These are phyloP conservation scores for Amiota minor DNA, from an alignment of 2,888 invertebrate genomes.

Conservation along the genomic window DNA sequence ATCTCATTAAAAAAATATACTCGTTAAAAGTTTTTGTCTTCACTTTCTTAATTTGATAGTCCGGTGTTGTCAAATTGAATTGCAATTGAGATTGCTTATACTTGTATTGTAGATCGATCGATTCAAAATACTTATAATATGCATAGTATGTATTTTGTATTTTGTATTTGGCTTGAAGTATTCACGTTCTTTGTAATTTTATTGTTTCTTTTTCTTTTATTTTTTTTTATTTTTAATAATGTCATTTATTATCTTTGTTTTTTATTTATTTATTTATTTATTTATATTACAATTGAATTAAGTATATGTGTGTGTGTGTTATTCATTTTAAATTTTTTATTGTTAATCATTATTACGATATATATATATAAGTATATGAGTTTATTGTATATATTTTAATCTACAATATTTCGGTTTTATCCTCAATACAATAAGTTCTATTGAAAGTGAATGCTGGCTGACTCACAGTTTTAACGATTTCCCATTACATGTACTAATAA, in stretches of 20 bases:
- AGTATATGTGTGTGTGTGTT: too few relatives aligned
- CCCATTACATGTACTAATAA: too few relatives aligned
- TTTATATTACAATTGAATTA: not conserved
- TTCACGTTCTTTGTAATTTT: too few relatives aligned
- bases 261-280: not conserved
- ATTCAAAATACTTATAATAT: too few relatives aligned
- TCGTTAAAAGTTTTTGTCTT: slow-evolving; percentile 1
- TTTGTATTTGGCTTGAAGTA: too few relatives aligned
- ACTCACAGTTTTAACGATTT: too few relatives aligned
- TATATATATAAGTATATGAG: not conserved
- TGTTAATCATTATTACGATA: not conserved
- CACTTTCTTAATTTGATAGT: not conserved
- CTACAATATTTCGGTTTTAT: slow-evolving; percentile 5
- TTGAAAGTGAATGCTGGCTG: not conserved
- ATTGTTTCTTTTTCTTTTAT: too few relatives aligned
- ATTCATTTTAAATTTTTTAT: too few relatives aligned
- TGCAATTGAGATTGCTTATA: too few relatives aligned
- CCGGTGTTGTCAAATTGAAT: not conserved
- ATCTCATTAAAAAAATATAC: slow-evolving; percentile 13
- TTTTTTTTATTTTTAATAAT: too few relatives aligned
- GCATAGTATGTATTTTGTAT: too few relatives aligned
- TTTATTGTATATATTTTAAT: not conserved
- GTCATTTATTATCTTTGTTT: not conserved
- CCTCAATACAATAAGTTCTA: not conserved
- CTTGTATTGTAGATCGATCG: too few relatives aligned